Conservation (phyloP, 1,140 invertebrate genomes). For the Nymphalis io region DNA sequence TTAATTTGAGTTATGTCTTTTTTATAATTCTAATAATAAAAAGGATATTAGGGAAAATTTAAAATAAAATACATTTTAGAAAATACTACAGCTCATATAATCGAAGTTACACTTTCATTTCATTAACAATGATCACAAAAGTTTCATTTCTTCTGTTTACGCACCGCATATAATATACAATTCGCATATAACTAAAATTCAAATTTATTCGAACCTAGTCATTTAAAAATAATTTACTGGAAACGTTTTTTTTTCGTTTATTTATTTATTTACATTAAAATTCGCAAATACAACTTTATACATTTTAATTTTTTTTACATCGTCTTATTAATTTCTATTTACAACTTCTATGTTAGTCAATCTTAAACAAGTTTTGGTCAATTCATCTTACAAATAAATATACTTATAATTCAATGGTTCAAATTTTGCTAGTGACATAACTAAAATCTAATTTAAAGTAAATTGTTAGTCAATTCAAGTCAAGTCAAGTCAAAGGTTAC, state of each 20-base stretch:
- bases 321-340: conserved; percentile 62
- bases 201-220: conserved; percentile 61
- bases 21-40: too few species aligned
- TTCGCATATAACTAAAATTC: conserved; percentile 65
- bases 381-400: conserved; percentile 73
- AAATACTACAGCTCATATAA: conserved; percentile 80
- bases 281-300: conserved; percentile 73
- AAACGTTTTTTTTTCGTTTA: conserved; percentile 61
- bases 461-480: too few species aligned
- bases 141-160: conserved; percentile 66
- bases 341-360: conserved; percentile 53
- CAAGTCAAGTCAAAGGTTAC: neutral
- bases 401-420: conserved; percentile 29
- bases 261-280: conserved; percentile 71
- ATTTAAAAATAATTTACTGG: conserved; percentile 71
- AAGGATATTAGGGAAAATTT: neutral
- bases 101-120: conserved; percentile 79
- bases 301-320: conserved; percentile 64
- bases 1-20: too few species aligned
- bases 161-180: conserved; percentile 73
- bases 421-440: conserved; percentile 16
- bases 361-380: conserved; percentile 78
- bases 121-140: conserved; percentile 79
- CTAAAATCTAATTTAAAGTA: conserved; percentile 18
- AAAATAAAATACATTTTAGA: conserved; percentile 61